Conservation (phyloP, 2,797 vertebrate genomes). For the Pristis pectinata region DNA sequence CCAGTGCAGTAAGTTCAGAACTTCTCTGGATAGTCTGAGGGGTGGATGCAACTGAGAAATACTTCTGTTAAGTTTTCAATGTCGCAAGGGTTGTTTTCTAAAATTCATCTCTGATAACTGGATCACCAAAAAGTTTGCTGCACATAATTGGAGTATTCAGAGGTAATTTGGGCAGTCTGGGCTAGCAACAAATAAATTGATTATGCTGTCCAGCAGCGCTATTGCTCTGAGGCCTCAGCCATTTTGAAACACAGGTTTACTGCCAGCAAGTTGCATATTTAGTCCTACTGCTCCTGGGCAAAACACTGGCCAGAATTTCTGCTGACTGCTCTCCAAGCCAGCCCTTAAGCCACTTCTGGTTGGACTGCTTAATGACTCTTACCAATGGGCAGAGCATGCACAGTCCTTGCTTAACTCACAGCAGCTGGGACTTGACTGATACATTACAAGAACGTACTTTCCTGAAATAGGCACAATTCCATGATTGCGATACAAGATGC, state of each 20-base stretch:
- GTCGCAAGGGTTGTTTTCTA: neutral
- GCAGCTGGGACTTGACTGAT: neutral
- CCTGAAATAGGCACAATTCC: neutral
- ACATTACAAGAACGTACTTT: neutral
- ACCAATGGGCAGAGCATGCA: neutral
- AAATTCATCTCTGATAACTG: neutral
- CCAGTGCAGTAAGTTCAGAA: neutral
- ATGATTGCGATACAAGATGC: neutral
- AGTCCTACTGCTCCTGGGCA: neutral
- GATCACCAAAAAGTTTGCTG: neutral
- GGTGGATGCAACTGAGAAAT: too few species aligned
- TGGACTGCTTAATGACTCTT: neutral
- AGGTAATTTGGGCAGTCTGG: neutral
- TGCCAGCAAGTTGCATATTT: neutral
- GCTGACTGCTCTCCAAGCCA: neutral
- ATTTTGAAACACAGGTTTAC: neutral
- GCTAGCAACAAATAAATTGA: neutral
- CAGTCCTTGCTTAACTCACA: too few species aligned
- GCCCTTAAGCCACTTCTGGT: neutral
- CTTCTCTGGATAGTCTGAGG: neutral
- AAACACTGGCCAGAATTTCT: too few species aligned
- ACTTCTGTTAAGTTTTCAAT: neutral
- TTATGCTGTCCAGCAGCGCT: neutral
- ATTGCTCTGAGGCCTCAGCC: neutral
- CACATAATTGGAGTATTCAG: neutral